Conservation (phyloP, 1,140 invertebrate species). For the Varroa destructor region DNA sequence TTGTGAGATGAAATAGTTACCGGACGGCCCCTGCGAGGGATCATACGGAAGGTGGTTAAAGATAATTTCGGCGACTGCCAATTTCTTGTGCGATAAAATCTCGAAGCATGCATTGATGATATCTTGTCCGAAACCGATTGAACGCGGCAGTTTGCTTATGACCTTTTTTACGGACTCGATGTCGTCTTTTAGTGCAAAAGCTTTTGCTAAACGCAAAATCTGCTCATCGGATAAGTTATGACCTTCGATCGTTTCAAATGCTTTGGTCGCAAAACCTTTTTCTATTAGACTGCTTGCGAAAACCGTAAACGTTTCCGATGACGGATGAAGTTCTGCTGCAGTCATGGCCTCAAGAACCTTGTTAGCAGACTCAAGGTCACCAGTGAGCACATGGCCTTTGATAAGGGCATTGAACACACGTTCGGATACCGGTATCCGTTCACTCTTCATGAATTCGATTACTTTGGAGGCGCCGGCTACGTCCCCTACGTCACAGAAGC, state of each 20-base stretch:
- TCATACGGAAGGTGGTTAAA: no score
- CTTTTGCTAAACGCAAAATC: neutral
- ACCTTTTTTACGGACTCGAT: neutral
- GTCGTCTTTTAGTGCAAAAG: neutral
- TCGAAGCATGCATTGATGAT: no score
- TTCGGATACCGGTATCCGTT: neutral
- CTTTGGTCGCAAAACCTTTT: neutral
- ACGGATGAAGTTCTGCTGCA: neutral
- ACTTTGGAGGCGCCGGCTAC: neutral
- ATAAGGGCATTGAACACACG: conserved; percentile 14
- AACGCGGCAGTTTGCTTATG: no score
- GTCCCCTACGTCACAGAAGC: conserved; percentile 8
- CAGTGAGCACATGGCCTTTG: neutral
- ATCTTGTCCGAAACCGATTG: no score
- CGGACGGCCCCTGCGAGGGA: no score
- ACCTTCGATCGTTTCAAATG: neutral
- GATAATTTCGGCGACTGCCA: no score
- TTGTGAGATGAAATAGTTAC: no score
- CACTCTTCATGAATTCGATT: conserved; percentile 18
- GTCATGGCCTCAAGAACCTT: neutral
- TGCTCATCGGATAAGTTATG: neutral
- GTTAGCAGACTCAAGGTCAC: neutral
- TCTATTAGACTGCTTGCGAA: neutral
- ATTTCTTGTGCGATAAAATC: no score
- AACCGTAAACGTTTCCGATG: neutral